Conservation (phyloP, 2,113 vertebrate species). For the Furnarius figulus region DNA sequence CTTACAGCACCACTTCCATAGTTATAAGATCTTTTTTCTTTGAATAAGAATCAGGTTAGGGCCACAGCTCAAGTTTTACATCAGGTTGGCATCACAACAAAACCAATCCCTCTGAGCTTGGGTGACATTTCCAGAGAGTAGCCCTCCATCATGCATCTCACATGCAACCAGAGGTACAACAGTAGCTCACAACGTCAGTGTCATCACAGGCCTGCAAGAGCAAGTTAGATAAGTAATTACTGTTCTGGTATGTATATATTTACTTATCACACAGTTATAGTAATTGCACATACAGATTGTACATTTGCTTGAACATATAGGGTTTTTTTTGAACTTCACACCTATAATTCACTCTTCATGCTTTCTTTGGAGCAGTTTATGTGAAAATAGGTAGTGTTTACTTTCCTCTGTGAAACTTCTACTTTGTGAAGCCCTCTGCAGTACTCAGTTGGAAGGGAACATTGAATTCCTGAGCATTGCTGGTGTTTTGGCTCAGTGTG, state of each 20-base stretch:
- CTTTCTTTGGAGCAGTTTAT: background rate
- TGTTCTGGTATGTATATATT: background rate
- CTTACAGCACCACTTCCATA: background rate
- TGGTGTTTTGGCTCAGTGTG: background rate
- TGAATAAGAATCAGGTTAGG: background rate
- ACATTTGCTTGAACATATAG: background rate
- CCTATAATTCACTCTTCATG: background rate
- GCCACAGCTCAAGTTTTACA: background rate
- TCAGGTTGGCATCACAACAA: background rate
- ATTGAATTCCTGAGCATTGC: background rate
- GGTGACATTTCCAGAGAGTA: background rate
- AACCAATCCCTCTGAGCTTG: background rate
- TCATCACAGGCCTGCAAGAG: background rate
- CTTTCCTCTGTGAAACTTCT: background rate
- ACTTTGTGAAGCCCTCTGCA: background rate
- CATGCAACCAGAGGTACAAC: background rate
- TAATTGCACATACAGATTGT: background rate
- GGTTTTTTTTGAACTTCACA: background rate
- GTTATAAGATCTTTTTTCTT: background rate
- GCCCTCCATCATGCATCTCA: background rate
- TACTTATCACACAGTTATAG: background rate
- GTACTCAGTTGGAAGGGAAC: background rate
- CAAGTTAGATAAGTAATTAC: background rate
- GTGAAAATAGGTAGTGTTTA: background rate
- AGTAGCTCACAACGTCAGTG: background rate